Percentiles rank a stretch among this genome's conserved stretches.
These are phyloP conservation scores for Oscheius sp. DNA, from an alignment of 2,888 invertebrate species.

Conservation along the genomic window DNA sequence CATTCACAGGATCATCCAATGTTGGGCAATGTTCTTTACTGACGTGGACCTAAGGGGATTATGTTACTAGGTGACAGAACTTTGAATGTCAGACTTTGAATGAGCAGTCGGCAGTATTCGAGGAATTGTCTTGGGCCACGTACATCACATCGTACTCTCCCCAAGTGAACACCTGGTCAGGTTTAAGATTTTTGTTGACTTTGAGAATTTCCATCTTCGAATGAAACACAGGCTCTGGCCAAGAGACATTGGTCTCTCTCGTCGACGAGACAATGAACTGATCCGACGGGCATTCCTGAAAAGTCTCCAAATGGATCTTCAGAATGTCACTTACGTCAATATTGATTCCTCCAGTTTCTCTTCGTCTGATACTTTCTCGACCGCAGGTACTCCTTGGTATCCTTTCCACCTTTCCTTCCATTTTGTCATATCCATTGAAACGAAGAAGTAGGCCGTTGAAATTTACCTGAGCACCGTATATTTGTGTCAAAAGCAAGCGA, in stretches of 20 bases:
- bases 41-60: conserved; percentile 61
- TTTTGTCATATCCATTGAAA: conserved; percentile 87
- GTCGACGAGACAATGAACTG: conserved; percentile 89
- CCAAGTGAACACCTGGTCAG: conserved; percentile 70
- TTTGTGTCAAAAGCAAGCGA: no score
- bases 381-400: conserved; percentile 86
- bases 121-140: conserved; percentile 70
- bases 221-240: conserved; percentile 68
- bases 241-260: conserved; percentile 69
- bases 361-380: conserved; percentile 77
- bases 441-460: conserved; percentile 87
- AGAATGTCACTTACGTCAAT: conserved; percentile 27
- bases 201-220: conserved; percentile 50
- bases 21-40: conserved; percentile 91
- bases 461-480: conserved; percentile 79
- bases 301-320: not conserved
- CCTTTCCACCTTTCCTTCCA: conserved; percentile 71
- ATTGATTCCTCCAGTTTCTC: conserved; percentile 19
- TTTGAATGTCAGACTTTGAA: conserved; percentile 62
- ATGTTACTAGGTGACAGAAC: not conserved
- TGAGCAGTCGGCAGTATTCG: conserved; percentile 65
- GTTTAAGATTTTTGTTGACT: conserved; percentile 70
- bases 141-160: conserved; percentile 72
- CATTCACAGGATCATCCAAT: conserved; percentile 88
- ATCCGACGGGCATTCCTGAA: conserved; percentile 84